These are phyloP conservation scores for Reinhardtius hippoglossoides DNA, from an alignment of 2,113 vertebrate species.

Conservation along the genomic window DNA sequence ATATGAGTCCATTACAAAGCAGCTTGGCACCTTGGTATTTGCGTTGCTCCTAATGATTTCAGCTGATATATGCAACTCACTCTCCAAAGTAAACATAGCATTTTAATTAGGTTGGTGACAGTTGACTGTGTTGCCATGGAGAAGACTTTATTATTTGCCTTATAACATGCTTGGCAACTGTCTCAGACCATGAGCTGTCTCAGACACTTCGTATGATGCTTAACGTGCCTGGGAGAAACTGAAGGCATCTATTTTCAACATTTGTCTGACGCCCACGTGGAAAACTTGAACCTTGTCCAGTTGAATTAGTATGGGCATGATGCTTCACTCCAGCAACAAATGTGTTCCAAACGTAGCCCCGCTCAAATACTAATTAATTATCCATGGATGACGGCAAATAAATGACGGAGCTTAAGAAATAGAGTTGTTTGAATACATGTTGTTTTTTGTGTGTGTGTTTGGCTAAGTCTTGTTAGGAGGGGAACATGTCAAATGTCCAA, in stretches of 20 bases:
- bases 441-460: not conserved
- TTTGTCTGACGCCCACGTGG: slow-evolving; percentile 20
- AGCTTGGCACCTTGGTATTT: slow-evolving; percentile 50
- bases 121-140: slow-evolving; percentile 52
- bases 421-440: slow-evolving; percentile 16
- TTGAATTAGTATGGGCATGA: slow-evolving; percentile 34
- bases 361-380: slow-evolving; percentile 50
- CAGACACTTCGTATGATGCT: slow-evolving; percentile 40
- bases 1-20: slow-evolving; percentile 51
- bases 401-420: slow-evolving; percentile 48
- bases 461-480: slow-evolving; percentile 25
- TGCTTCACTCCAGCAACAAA: slow-evolving; percentile 27
- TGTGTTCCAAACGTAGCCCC: slow-evolving; percentile 23
- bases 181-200: slow-evolving; percentile 53
- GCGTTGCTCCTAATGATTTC: slow-evolving; percentile 56
- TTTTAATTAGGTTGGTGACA: slow-evolving; percentile 68
- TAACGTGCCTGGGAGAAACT: slow-evolving; percentile 28
- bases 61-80: slow-evolving; percentile 40
- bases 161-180: slow-evolving; percentile 48
- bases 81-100: slow-evolving; percentile 67
- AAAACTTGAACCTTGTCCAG: slow-evolving; percentile 59
- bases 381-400: slow-evolving; percentile 32
- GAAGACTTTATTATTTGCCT: slow-evolving; percentile 61
- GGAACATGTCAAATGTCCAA: slow-evolving; percentile 39
- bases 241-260: slow-evolving; percentile 33